Percentiles rank a stretch among this genome's conserved stretches.
phyloP scores from a whole-genome alignment of 2,113 vertebrate genomes.

The Sciurus niger region DNA sequence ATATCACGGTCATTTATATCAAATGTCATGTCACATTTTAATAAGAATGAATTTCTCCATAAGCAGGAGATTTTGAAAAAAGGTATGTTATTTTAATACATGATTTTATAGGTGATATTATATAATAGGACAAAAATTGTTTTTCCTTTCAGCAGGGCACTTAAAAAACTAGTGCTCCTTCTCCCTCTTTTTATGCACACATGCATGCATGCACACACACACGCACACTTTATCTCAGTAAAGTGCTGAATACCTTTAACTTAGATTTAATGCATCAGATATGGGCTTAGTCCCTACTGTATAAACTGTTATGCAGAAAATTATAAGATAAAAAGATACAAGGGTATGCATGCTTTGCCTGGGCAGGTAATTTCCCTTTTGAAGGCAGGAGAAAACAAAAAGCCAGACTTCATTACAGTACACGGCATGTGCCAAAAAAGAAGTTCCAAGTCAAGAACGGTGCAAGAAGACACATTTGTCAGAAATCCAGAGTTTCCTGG shows the following conservation, averaged over 20 bases:
- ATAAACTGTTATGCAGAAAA: neutral
- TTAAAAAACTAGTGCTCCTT: neutral
- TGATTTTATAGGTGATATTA: slow-evolving; percentile 34
- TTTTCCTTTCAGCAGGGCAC: neutral
- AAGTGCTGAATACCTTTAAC: neutral
- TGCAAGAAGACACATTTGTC: neutral
- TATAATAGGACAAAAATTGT: neutral
- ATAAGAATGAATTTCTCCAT: neutral
- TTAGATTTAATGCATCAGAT: slow-evolving; percentile 2
- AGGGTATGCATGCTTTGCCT: neutral
- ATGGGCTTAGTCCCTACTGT: neutral
- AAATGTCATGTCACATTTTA: neutral
- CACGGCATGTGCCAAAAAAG: neutral
- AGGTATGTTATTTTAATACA: slow-evolving; percentile 9
- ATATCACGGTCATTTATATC: neutral
- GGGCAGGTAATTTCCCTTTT: slow-evolving; percentile 13
- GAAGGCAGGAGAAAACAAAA: neutral
- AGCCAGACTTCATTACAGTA: neutral
- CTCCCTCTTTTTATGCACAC: neutral
- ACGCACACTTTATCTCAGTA: neutral
- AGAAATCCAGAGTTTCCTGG: neutral
- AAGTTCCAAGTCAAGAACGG: neutral
- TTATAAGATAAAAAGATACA: neutral
- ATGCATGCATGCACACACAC: neutral
- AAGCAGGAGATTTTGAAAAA: slow-evolving; percentile 19